Conservation (phyloP, 2,113 vertebrate genomes). For the Trachemys scripta region DNA sequence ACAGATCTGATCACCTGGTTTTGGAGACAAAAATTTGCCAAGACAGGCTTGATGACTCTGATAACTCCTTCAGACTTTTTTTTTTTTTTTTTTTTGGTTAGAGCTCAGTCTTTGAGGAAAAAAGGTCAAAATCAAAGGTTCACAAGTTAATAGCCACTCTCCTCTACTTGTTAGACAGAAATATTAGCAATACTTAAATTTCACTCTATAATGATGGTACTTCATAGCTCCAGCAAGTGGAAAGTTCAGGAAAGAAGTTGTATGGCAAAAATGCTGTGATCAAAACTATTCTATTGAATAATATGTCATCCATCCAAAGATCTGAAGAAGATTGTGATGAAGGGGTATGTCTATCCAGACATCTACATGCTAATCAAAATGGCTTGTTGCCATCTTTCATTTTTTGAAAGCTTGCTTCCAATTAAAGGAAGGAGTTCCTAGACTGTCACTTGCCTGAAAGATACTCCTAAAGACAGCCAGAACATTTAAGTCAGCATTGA, state of each 20-base stretch:
- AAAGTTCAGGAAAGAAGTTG: not conserved
- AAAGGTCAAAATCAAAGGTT: not conserved
- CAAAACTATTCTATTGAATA: not conserved
- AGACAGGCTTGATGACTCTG: not conserved
- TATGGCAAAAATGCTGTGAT: no score
- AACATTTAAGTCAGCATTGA: not conserved
- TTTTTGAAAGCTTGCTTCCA: not conserved
- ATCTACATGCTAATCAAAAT: not conserved
- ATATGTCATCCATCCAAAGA: not conserved
- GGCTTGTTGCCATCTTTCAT: not conserved
- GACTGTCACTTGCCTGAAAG: not conserved
- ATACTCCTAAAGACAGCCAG: not conserved
- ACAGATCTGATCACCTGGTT: not conserved
- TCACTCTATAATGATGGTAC: not conserved
- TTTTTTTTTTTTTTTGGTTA: not conserved
- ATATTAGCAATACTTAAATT: not conserved
- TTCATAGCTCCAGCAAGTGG: not conserved
- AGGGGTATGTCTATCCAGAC: not conserved
- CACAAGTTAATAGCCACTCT: not conserved
- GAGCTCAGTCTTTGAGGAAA: not conserved
- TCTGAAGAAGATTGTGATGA: not conserved
- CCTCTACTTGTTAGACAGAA: not conserved
- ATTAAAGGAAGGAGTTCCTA: not conserved
- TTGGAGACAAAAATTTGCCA: conserved; percentile 2
- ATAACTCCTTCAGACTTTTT: not conserved